These are phyloP conservation scores for Sinocyclocheilus rhinocerous DNA, from an alignment of 2,113 vertebrate species.

Conservation along the genomic window DNA sequence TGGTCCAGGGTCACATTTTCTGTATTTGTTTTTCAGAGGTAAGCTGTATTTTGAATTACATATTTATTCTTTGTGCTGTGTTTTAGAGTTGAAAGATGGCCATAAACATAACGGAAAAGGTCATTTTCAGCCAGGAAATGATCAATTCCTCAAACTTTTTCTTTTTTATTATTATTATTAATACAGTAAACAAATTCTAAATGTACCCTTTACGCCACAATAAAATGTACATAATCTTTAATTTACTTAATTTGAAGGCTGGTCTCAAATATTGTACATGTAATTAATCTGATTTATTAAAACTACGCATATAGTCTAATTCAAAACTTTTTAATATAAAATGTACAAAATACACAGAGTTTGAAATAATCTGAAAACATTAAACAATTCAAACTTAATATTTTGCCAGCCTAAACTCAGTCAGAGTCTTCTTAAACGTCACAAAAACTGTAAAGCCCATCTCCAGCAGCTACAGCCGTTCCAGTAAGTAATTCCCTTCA, in stretches of 20 bases:
- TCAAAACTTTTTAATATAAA: neutral
- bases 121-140: neutral
- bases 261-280: neutral
- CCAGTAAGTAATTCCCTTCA: constrained; percentile 9
- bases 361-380: neutral
- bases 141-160: neutral
- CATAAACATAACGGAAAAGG: neutral
- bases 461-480: neutral
- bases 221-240: neutral
- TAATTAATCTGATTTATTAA: neutral
- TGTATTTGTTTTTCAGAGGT: neutral
- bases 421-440: neutral
- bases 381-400: neutral
- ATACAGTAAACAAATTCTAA: neutral
- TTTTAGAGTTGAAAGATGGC: neutral
- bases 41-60: neutral
- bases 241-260: neutral
- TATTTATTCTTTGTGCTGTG: neutral
- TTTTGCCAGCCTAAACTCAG: neutral
- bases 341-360: neutral
- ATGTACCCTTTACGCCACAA: neutral
- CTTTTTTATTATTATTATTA: too few relatives aligned
- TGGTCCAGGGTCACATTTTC: neutral
- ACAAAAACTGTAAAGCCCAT: neutral
- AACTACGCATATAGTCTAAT: too few relatives aligned